Evolutionary conservation across 53 echinoderm and acorn worm species (phyloP).

Genomic region (Astropecten irregularis): DNA sequence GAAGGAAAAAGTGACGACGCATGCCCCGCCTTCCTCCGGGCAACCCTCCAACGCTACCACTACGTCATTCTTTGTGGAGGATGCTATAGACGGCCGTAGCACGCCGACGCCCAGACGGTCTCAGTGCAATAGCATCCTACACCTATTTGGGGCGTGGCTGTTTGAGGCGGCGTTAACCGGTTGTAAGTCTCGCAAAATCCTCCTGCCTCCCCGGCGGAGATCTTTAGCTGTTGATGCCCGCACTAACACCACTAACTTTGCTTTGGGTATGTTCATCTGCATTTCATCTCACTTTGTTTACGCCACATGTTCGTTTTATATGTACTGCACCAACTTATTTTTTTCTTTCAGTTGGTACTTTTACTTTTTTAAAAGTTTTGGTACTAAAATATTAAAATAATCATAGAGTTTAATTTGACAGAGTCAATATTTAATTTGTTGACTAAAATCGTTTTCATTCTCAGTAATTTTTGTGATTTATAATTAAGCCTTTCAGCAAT

Average conservation of each 20-base stretch:
- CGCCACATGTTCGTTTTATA: background rate
- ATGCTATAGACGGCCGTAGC: conserved; percentile 10
- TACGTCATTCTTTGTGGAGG: conserved; percentile 27
- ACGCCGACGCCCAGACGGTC: conserved; percentile 72
- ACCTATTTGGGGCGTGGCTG: conserved; percentile 98
- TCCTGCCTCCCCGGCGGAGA: conserved; percentile 77
- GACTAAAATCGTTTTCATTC: no score
- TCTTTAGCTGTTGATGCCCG: conserved; percentile 69
- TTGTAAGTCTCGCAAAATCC: conserved; percentile 93
- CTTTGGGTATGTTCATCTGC: conserved; percentile 68
- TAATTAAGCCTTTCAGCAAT: no score
- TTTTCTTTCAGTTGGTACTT: background rate
- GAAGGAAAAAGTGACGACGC: conserved; percentile 11
- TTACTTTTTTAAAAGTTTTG: background rate
- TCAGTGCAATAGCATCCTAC: conserved; percentile 94
- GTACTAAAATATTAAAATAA: no score
- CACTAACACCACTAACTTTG: conserved; percentile 75
- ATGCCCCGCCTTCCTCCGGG: conserved; percentile 10
- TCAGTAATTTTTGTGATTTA: no score
- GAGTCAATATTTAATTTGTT: no score
- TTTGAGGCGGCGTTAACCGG: conserved; percentile 97
- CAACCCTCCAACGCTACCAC: conserved; percentile 36
- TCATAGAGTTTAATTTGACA: no score
- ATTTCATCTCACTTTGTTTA: conserved; percentile 45
- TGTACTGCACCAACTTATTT: background rate